Evolutionary conservation across 1,140 invertebrate species (phyloP), one percentile per base, ranked within the genome.

Genomic region (Manduca sexta): DNA sequence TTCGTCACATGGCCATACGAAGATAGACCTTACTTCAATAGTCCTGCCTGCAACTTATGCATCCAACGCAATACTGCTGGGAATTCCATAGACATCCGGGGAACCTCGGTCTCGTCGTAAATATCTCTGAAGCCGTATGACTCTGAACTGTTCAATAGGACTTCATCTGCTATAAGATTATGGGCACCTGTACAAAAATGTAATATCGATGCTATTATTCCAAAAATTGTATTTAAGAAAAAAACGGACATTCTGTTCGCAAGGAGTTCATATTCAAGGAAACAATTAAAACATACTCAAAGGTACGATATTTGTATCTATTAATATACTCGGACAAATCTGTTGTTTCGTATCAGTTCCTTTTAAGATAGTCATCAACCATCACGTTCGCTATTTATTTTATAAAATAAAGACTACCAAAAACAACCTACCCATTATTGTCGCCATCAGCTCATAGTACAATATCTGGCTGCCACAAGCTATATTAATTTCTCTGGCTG

Each of bases 401-500:
- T n/a, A n/a, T n/a, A n/a, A n/a, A n/a, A n/a, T n/a, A n/a, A n/a
- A n/a, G n/a, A 21, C 4, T 5, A 26, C 13, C n/a, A n/a, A n/a
- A n/a, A n/a, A n/a, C n/a, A n/a, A n/a, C 41, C 48, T 52, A 57
- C 55, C 55, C 40, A 41, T 1, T 7, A 57, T 21, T 10, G 33
- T 8, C 7, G 35, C n/a, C 33, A 49, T 21, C 3, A 49, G 39
- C 33, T 58, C 50, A 17, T 49, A 58, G 5, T 47, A 35, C 0
- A 38, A 21, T 8, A 52, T 50, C 21, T 58, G 42, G 26, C 16
- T 30, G 5, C 0, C 16, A 11, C 12, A 37, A 3, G 55, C 55
- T 10, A 57, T 57, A 29, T 48, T 52, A 12, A 52, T 89, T 47
- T 86, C 84, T 61, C 91, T 81, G 0, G 90, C 71, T 70, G 91